A percentile compares a stretch with the other conserved stretches of the same genome.
These are phyloP conservation scores for Pristiophorus japonicus DNA, from an alignment of 2,113 vertebrate genomes.

Conservation along the genomic window DNA sequence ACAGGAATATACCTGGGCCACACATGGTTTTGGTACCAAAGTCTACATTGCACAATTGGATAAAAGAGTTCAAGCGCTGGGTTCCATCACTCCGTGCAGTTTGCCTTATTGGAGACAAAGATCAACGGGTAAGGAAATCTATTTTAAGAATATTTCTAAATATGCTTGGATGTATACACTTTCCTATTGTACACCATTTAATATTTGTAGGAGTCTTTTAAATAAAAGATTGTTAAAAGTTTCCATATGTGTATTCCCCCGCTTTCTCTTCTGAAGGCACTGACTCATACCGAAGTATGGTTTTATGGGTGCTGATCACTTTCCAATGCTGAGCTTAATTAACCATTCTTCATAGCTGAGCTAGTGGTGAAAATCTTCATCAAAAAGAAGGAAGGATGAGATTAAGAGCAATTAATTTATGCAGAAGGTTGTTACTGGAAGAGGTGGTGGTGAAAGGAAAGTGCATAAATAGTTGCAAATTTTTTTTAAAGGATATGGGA, in stretches of 20 bases:
- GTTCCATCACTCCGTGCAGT: conserved; percentile 75
- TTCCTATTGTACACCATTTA: background rate
- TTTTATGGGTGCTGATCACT: too few relatives aligned
- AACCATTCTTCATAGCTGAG: too few relatives aligned
- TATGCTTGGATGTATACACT: background rate
- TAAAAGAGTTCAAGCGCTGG: conserved; percentile 86
- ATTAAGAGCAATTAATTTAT: background rate
- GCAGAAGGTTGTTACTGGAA: background rate
- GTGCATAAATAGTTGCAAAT: background rate
- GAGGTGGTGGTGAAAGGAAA: background rate
- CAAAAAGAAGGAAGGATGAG: background rate
- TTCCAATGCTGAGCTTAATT: too few relatives aligned
- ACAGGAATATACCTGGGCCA: conserved; percentile 78
- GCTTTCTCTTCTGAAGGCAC: too few relatives aligned
- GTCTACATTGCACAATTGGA: conserved; percentile 83
- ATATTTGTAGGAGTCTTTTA: too few relatives aligned
- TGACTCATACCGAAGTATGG: too few relatives aligned
- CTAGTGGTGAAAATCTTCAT: too few relatives aligned
- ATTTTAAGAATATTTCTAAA: background rate
- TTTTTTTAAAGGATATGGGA: background rate
- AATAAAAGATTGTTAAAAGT: too few relatives aligned
- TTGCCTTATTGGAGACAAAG: conserved; percentile 80
- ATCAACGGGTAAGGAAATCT: conserved; percentile 65
- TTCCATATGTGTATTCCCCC: too few relatives aligned
- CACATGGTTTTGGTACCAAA: conserved; percentile 88